phyloP scores from a whole-genome alignment of 2,113 vertebrate genomes.

The Leptobrachium ailaonicum region DNA sequence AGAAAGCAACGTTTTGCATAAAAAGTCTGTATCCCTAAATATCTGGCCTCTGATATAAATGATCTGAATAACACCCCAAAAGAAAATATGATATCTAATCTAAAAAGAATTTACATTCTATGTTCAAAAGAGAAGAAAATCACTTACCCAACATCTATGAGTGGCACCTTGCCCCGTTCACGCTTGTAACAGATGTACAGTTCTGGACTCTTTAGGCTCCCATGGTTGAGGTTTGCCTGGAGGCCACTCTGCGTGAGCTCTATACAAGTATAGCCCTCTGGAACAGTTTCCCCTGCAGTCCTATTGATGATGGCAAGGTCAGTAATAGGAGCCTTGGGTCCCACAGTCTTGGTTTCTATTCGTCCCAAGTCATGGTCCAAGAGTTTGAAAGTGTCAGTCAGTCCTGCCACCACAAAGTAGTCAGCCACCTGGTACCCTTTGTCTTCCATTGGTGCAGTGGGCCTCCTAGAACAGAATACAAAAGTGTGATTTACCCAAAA shows the following conservation, averaged over 20 bases:
- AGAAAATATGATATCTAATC: too few relatives aligned
- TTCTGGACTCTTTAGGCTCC: constrained; percentile 95
- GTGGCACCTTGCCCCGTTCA: constrained; percentile 83
- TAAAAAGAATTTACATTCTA: too few relatives aligned
- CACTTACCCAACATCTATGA: constrained; percentile 91
- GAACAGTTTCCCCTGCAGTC: constrained; percentile 88
- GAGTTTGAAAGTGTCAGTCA: constrained; percentile 86
- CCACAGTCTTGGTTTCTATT: constrained; percentile 84
- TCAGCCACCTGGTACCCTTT: constrained; percentile 94
- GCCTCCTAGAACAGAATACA: constrained; percentile 47
- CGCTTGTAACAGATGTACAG: constrained; percentile 94
- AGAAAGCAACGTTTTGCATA: too few relatives aligned
- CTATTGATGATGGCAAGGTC: constrained; percentile 93
- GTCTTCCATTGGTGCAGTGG: constrained; percentile 87
- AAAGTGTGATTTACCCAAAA: neutral
- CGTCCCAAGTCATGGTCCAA: constrained; percentile 87
- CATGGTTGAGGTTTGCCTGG: constrained; percentile 94
- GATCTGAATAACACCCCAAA: too few relatives aligned
- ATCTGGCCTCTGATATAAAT: too few relatives aligned
- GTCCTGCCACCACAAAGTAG: constrained; percentile 96
- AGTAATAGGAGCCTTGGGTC: constrained; percentile 91
- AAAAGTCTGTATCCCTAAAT: too few relatives aligned
- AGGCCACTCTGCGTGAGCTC: constrained; percentile 88
- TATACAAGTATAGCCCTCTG: constrained; percentile 93
- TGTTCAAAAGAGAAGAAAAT: neutral